phyloP scores from a whole-genome alignment of 2,888 invertebrate species.

The Cheilosia vulpina region DNA sequence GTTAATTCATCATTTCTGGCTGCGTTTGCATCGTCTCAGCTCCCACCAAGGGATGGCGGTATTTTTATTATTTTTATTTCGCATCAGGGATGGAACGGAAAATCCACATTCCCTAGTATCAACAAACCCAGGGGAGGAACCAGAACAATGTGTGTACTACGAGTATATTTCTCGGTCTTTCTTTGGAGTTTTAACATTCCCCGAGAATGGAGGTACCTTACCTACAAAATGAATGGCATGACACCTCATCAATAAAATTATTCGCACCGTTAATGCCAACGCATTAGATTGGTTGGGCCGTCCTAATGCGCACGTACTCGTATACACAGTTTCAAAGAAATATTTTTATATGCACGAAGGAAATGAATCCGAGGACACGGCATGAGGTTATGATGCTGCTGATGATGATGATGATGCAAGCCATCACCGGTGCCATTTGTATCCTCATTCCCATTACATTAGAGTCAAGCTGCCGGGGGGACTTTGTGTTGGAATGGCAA shows the following conservation, averaged over 20 bases:
- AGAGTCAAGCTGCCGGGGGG: background rate
- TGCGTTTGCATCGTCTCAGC: background rate
- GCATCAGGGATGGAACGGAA: conserved; percentile 16
- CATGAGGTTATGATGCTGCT: conserved; percentile 52
- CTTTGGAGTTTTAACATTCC: conserved; percentile 14
- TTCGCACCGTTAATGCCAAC: conserved; percentile 72
- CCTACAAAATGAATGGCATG: conserved; percentile 60
- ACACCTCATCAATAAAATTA: conserved; percentile 75
- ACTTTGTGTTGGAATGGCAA: background rate
- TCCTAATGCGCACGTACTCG: conserved; percentile 60
- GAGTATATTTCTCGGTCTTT: background rate
- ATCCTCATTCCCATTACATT: background rate
- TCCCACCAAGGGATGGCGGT: background rate
- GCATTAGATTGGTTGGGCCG: conserved; percentile 67
- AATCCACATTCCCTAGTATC: background rate
- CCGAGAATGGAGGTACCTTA: background rate
- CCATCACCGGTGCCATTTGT: conserved; percentile 15
- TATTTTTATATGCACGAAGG: conserved; percentile 35
- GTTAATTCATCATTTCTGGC: conserved; percentile 56
- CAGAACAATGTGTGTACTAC: conserved; percentile 24
- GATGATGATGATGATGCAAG: conserved; percentile 64
- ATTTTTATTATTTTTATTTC: conserved; percentile 30
- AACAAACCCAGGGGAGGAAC: conserved; percentile 21
- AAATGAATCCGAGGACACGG: conserved; percentile 35
- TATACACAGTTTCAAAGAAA: conserved; percentile 54